Evolutionary conservation across 2,113 vertebrate species (phyloP).

Genomic region (Tauraco erythrolophus): DNA sequence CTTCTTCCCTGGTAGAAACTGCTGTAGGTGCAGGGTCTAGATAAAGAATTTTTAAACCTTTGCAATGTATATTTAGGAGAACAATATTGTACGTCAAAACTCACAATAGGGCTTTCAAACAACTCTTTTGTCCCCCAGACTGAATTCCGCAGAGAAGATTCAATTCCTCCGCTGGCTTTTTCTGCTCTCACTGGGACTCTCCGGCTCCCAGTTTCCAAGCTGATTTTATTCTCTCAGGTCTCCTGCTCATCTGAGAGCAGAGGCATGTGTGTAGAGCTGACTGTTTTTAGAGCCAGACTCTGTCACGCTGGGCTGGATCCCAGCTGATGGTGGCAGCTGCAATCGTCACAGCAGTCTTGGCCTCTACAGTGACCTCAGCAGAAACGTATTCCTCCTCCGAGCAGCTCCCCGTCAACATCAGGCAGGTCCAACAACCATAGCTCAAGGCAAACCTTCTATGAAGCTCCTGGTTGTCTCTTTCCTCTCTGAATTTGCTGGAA

Average conservation of each 20-base stretch:
- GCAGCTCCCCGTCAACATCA: not conserved
- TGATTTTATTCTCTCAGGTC: not conserved
- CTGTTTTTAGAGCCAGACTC: not conserved
- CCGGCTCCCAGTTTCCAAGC: not conserved
- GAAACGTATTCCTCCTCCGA: not conserved
- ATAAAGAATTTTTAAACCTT: not conserved
- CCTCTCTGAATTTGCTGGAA: not conserved
- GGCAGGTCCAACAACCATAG: not conserved
- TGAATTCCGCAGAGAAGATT: not conserved
- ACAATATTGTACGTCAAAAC: not conserved
- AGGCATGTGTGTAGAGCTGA: not conserved
- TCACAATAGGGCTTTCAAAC: not conserved
- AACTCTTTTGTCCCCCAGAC: not conserved
- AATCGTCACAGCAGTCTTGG: not conserved
- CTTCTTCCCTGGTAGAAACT: not conserved
- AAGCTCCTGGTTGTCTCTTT: not conserved
- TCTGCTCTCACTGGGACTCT: not conserved
- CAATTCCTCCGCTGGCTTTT: not conserved
- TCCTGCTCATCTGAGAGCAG: not conserved
- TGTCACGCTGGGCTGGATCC: not conserved
- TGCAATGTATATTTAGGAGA: not conserved
- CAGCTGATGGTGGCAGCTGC: not conserved
- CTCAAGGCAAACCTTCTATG: not conserved
- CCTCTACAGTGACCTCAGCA: not conserved
- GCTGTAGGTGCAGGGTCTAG: not conserved